These are phyloP conservation scores for Vombatus ursinus DNA, from an alignment of 2,113 vertebrate genomes.

Conservation along the genomic window DNA sequence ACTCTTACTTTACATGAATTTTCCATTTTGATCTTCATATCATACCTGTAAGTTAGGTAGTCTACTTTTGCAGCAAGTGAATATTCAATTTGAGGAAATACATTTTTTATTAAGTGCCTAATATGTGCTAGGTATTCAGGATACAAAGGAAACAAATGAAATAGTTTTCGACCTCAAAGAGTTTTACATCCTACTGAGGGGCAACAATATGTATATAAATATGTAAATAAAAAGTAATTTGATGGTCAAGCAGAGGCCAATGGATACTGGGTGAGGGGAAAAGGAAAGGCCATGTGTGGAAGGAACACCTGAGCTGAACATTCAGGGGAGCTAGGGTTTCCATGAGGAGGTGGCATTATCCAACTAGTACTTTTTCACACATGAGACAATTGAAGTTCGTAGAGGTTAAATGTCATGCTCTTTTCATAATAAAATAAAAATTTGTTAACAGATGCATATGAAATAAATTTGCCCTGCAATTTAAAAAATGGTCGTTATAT, in stretches of 20 bases:
- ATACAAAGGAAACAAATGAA: neutral
- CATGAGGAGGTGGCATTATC: neutral
- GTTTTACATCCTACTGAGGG: neutral
- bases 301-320: neutral
- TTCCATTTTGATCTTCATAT: neutral
- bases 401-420: neutral
- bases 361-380: neutral
- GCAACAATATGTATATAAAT: neutral
- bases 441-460: neutral
- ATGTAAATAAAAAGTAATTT: neutral
- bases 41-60: neutral
- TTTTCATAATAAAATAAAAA: neutral
- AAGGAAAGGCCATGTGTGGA: neutral
- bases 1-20: neutral
- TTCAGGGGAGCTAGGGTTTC: neutral
- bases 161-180: neutral
- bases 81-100: neutral
- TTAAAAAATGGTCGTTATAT: neutral
- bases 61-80: neutral
- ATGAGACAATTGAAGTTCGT: neutral
- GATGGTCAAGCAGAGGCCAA: neutral
- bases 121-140: neutral
- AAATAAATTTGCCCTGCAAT: neutral
- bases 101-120: neutral
- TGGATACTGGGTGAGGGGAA: neutral